A percentile compares a stretch with the other conserved stretches of the same genome.
These are phyloP conservation scores for Cactoblastis cactorum DNA, from an alignment of 2,888 invertebrate species.

Conservation along the genomic window DNA sequence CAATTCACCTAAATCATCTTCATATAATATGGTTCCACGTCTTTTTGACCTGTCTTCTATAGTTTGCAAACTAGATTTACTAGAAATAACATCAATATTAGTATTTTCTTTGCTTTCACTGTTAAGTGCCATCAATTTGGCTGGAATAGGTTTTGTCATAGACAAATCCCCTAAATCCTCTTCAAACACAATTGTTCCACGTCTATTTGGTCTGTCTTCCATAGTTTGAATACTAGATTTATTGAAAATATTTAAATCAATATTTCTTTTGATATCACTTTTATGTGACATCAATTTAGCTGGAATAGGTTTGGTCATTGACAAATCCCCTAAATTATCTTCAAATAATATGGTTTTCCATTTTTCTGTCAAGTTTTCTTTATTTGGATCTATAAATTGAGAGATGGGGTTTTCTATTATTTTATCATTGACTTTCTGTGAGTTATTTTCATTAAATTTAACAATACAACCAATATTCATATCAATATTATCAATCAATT, in stretches of 20 bases:
- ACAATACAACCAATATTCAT: not conserved
- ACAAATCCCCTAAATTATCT: conserved; percentile 31
- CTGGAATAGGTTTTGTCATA: conserved; percentile 27
- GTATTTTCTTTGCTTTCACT: not conserved
- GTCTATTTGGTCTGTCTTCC: conserved; percentile 11
- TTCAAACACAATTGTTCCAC: conserved; percentile 25
- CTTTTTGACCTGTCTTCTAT: conserved; percentile 1
- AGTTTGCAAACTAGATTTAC: not conserved
- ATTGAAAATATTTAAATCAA: not conserved
- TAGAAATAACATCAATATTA: not conserved
- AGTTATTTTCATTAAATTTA: too few species aligned
- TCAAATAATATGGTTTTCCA: conserved; percentile 25
- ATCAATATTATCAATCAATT: not conserved
- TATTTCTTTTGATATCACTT: not conserved
- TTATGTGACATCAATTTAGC: conserved; percentile 14
- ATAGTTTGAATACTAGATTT: not conserved
- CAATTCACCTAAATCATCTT: conserved; percentile 30
- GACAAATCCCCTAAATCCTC: conserved; percentile 28
- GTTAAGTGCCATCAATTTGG: not conserved
- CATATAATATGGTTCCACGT: conserved; percentile 25
- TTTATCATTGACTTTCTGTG: too few species aligned
- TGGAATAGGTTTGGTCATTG: conserved; percentile 37
- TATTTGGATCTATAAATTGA: too few species aligned
- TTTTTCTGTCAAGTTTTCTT: conserved; percentile 10
- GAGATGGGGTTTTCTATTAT: too few species aligned